These are phyloP conservation scores for Drosophila recens DNA, from an alignment of 2,888 invertebrate species.

Conservation along the genomic window DNA sequence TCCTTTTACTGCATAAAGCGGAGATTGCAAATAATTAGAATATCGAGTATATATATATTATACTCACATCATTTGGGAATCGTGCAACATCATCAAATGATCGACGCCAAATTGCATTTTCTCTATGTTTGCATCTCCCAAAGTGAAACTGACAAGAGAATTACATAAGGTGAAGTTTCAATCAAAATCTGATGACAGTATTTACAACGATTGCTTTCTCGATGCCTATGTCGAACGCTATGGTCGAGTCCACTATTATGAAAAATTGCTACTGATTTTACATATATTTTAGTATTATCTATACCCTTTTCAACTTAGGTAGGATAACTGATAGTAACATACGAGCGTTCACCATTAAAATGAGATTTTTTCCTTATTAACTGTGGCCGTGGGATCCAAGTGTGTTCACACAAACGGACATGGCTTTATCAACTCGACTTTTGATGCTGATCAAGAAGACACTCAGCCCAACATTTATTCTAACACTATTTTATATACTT, in stretches of 20 bases:
- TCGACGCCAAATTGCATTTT: constrained; percentile 82
- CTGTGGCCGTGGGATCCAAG: too few species aligned
- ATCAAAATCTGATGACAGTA: neutral
- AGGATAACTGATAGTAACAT: too few species aligned
- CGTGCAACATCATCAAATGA: constrained; percentile 77
- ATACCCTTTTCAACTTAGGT: too few species aligned
- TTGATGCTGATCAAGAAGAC: neutral
- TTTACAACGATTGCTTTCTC: neutral
- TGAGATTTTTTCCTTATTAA: too few species aligned
- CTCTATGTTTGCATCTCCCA: constrained; percentile 73
- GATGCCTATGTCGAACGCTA: neutral
- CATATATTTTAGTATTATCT: too few species aligned
- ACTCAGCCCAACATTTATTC: too few species aligned
- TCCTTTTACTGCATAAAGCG: constrained; percentile 57
- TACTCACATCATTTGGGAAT: constrained; percentile 75
- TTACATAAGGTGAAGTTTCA: neutral
- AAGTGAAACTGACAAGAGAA: constrained; percentile 58
- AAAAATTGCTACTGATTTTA: too few species aligned
- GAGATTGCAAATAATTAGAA: neutral
- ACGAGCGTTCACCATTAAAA: too few species aligned
- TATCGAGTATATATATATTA: too few species aligned
- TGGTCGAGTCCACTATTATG: too few species aligned
- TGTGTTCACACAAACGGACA: neutral
- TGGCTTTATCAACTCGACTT: neutral
- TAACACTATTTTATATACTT: too few species aligned